phyloP scores from a whole-genome alignment of 1,140 invertebrate genomes.

The Drosophila takahashii region DNA sequence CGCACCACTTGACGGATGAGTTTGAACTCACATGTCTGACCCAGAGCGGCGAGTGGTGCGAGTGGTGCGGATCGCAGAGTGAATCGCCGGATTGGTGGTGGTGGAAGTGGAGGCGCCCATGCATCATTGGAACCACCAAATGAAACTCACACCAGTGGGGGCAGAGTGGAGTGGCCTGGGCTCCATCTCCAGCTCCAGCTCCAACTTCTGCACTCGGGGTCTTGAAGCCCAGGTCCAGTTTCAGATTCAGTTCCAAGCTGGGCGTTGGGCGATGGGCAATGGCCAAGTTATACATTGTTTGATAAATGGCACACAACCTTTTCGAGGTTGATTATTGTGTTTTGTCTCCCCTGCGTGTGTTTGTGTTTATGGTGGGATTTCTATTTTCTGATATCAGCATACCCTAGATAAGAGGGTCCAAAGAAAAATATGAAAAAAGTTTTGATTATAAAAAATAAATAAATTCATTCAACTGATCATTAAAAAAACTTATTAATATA shows the following conservation, averaged over 20 bases:
- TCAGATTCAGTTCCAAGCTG: constrained; percentile 42
- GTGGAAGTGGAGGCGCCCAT: constrained; percentile 49
- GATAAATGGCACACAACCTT: constrained; percentile 83
- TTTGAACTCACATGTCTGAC: constrained; percentile 84
- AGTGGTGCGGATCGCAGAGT: constrained; percentile 39
- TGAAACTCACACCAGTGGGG: constrained; percentile 72
- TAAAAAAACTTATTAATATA: no score
- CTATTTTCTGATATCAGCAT: constrained; percentile 59
- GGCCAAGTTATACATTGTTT: constrained; percentile 80
- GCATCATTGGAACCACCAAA: constrained; percentile 61
- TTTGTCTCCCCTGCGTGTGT: constrained; percentile 61
- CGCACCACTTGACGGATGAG: constrained; percentile 81
- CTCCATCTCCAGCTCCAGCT: constrained; percentile 11
- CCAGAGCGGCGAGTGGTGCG: constrained; percentile 52
- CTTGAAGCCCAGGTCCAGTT: constrained; percentile 29
- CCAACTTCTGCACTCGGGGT: constrained; percentile 5
- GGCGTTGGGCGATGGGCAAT: constrained; percentile 31
- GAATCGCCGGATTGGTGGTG: constrained; percentile 26
- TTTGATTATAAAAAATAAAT: no score
- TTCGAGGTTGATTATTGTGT: constrained; percentile 83
- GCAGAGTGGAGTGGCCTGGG: constrained; percentile 27
- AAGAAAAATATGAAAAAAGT: neutral
- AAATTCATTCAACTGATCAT: no score
- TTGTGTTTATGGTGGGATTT: constrained; percentile 69
- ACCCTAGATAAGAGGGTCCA: neutral